Base-by-base conservation (phyloP, 1,140 invertebrate genomes). In the Cataglyphis hispanica region DNA sequence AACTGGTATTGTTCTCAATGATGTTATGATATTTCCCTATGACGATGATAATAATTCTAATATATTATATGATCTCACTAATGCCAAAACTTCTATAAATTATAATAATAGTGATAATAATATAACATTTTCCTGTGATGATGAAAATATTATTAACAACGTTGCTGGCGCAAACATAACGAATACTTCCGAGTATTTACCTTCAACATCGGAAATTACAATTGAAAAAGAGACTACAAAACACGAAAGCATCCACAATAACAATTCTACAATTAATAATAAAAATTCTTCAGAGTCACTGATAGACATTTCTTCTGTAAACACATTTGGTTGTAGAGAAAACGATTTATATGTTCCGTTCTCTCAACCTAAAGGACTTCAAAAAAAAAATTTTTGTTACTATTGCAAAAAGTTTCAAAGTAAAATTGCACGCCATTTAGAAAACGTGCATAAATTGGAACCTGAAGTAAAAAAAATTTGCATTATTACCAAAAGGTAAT, bases 371-470 rank as follows among this genome's bases (percentile, higher is more conserved):
- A 70, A 70, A 1, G 25, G 43, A 16, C 67, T 70, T 27, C 60
- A 61, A 8, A 70, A 19, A 70, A 67, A 67, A 10, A 64, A 64
- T 37, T 64, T 64, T 70, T 53, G 25, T 4, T 70, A 70, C 16
- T 70, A 19, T 53, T 70, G 43, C 25, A 70, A 70, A 50, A 53
- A 70, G 11, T 31, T 70, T 31, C 43, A 31, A 50, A 70, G 43
- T 16, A 70, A 70, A 27, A 70, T 50, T 53, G 43, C 67, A 50
- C 43, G 43, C 3, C 40, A 70, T 2, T 70, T 70, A 50, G 43
- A 70, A 70, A 50, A 31, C 3, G 43, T 70, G 1, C 67, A 70
- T 70, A 70, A 70, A 31, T 31, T 10, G 13, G 67, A 70, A 70
- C 16, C 43, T 50, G 43, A 70, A 31, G 25, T 70, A n/a, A 10